A percentile compares a stretch with the other conserved stretches of the same genome.
Evolutionary conservation across 2,888 invertebrate species (phyloP).

Genomic region (Clostera curtula): DNA sequence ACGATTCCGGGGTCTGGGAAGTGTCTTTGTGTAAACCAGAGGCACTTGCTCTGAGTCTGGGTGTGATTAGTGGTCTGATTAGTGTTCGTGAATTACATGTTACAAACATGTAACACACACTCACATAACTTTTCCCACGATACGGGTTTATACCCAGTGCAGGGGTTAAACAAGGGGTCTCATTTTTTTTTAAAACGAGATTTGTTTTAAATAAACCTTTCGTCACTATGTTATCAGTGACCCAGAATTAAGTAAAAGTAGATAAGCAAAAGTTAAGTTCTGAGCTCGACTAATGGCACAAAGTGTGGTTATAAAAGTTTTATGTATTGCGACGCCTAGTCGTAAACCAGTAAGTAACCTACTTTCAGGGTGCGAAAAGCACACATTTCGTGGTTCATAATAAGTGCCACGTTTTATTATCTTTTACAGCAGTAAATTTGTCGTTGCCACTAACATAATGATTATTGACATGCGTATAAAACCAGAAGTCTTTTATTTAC

Average conservation of each 20-base stretch:
- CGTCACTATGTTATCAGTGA: too few species aligned
- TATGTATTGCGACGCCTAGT: constrained; percentile 34
- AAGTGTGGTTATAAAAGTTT: constrained; percentile 40
- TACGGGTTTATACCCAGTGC: too few species aligned
- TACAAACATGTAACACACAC: too few species aligned
- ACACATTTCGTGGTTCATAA: constrained; percentile 17
- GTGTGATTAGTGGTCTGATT: too few species aligned
- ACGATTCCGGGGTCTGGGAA: too few species aligned
- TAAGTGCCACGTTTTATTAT: constrained; percentile 14
- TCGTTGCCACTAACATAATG: neutral
- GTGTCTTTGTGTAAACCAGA: too few species aligned
- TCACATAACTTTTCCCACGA: too few species aligned
- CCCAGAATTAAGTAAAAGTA: constrained; percentile 13
- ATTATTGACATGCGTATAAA: too few species aligned
- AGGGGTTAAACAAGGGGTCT: too few species aligned
- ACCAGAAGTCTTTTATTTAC: too few species aligned
- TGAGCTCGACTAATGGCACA: constrained; percentile 30
- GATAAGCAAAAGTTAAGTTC: constrained; percentile 18
- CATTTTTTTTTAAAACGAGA: constrained; percentile 3
- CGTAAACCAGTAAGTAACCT: constrained; percentile 39
- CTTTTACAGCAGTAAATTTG: constrained; percentile 8
- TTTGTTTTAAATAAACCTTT: constrained; percentile 6
- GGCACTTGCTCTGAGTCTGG: too few species aligned
- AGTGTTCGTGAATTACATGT: too few species aligned
- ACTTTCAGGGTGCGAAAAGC: constrained; percentile 26